Base-by-base conservation (phyloP, 2,888 invertebrate species). In the Folsomia candida region DNA sequence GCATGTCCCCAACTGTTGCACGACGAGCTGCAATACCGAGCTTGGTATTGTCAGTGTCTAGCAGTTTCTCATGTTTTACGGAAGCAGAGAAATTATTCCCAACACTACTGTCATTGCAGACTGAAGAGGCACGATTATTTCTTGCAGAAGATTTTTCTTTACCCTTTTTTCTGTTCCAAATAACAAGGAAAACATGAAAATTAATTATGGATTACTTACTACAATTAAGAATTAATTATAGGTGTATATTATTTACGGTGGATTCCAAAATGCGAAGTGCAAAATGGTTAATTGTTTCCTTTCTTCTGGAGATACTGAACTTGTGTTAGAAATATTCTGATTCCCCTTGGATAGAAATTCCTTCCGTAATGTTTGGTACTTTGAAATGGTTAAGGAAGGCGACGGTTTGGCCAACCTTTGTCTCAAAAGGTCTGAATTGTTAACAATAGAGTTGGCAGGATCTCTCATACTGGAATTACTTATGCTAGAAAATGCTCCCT, bases 221-320 rank as follows among this genome's bases (percentile, higher is more conserved):
- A 28, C 18, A 67, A 51, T 54, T 63, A 26, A 58, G 59, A 63
- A 29, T 61, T 37, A 47, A 51, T 28, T 62, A 28, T 27, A 22
- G 2, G 67, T 51, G 29, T 61, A n/a, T 11, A 20, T 26, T 27
- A 26, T 20, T 73, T 73, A 79, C 77, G 78, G 78, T n/a, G 79
- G 79, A 69, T 79, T 79, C 60, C 73, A 79, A 67, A 79, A 79
- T 3, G 79, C 76, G 59, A 70, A 79, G 28, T 79, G 79, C 3
- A 78, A 68, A 94, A 97, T 95, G 60, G 91, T 94, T 77, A 96
- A 87, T 68, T 82, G 83, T 22, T 78, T 78, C 27, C 81, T 76
- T 70, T 84, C 83, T 4, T 83, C 81, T 22, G 78, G 73, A 28
- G 79, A 63, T 22, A 68, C 78, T 29, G 75, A 69, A 25, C 74